Evolutionary conservation across 1,140 invertebrate species (phyloP).

Genomic region (Notospermus geniculatus): DNA sequence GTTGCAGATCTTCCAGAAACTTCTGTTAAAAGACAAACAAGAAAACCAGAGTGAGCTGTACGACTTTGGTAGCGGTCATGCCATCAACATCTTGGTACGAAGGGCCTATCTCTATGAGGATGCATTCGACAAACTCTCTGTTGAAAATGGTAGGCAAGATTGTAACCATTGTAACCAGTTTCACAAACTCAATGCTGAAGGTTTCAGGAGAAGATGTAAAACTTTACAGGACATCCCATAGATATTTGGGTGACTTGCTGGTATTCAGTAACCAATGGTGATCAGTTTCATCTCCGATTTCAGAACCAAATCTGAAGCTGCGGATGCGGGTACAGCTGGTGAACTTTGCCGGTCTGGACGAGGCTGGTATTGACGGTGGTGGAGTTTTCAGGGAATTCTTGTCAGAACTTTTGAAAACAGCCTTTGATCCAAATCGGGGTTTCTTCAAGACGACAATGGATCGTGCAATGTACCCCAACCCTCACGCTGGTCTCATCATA

Average conservation of each 20-base stretch:
- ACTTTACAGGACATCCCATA: too few relatives aligned
- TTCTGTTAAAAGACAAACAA: constrained; percentile 69
- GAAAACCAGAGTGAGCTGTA: constrained; percentile 71
- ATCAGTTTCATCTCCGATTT: constrained; percentile 23
- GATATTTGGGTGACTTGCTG: too few relatives aligned
- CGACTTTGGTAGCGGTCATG: constrained; percentile 69
- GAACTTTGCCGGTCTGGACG: constrained; percentile 81
- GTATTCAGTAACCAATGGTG: too few relatives aligned
- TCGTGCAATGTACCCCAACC: constrained; percentile 93
- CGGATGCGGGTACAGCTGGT: constrained; percentile 86
- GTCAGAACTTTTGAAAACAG: constrained; percentile 76
- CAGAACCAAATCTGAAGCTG: constrained; percentile 81
- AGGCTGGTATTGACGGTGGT: constrained; percentile 94
- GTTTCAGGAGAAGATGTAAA: too few relatives aligned
- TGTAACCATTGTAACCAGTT: too few relatives aligned
- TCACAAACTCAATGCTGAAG: too few relatives aligned
- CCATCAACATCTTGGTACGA: constrained; percentile 77
- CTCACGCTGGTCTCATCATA: constrained; percentile 78
- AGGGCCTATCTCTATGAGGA: constrained; percentile 95
- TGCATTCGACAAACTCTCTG: constrained; percentile 89
- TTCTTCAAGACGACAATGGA: constrained; percentile 90
- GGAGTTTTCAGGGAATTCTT: constrained; percentile 78
- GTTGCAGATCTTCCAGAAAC: constrained; percentile 76
- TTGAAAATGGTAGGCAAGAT: constrained; percentile 70
- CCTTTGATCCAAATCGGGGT: constrained; percentile 94